phyloP scores from a whole-genome alignment of 2,888 invertebrate species.

The Leptinotarsa haldemani region DNA sequence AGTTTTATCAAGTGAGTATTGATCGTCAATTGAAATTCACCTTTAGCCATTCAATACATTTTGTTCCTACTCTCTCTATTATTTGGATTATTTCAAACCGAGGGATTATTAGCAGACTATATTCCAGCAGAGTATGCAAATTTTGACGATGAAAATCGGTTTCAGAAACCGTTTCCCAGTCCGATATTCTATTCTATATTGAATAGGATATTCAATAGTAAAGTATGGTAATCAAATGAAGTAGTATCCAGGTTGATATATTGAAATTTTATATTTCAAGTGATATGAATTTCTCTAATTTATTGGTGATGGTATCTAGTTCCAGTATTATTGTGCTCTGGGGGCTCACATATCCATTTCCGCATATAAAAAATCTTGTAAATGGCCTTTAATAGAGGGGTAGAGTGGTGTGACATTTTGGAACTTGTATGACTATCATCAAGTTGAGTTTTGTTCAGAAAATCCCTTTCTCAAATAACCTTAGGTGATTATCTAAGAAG shows the following conservation, averaged over 20 bases:
- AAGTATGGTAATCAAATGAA: background rate
- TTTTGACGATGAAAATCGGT: background rate
- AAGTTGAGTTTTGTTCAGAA: no score
- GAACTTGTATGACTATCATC: no score
- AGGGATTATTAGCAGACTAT: background rate
- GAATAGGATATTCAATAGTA: background rate
- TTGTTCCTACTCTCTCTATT: background rate
- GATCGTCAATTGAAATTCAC: background rate
- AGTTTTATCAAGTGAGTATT: background rate
- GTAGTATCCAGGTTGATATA: background rate
- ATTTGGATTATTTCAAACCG: background rate
- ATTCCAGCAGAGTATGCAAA: conserved; percentile 1
- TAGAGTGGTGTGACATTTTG: no score
- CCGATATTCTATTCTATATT: background rate
- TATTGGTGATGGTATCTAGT: background rate
- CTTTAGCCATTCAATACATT: background rate
- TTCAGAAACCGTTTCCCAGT: background rate
- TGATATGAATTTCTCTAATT: background rate
- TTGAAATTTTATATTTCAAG: background rate
- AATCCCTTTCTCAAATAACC: no score
- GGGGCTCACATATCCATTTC: no score
- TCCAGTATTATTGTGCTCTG: no score
- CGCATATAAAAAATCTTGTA: no score
- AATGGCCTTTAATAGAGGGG: no score
- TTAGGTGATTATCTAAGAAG: no score